These are phyloP conservation scores for Sinella curviseta DNA, from an alignment of 1,140 invertebrate genomes.

Conservation along the genomic window DNA sequence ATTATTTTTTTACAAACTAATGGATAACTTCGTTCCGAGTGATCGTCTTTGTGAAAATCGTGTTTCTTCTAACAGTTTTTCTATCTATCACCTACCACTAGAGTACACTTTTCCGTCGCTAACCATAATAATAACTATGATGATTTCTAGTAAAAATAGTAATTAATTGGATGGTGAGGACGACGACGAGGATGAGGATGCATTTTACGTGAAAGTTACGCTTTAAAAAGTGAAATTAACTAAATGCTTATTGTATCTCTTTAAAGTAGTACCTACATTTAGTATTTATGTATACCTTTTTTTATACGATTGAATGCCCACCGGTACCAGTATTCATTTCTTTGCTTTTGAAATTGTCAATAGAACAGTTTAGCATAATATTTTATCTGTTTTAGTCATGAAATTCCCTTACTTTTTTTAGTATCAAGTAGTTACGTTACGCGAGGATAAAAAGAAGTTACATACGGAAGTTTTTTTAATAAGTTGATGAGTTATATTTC, in stretches of 20 bases:
- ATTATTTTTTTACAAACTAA: neutral
- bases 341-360: slow-evolving; percentile 12
- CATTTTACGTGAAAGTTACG: too few relatives aligned
- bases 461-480: neutral
- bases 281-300: neutral
- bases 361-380: neutral
- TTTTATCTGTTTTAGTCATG: neutral
- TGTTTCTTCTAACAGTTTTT: too few relatives aligned
- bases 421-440: neutral
- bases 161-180: too few relatives aligned
- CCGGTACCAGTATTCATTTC: neutral
- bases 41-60: too few relatives aligned
- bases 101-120: too few relatives aligned
- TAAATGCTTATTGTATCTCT: neutral
- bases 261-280: neutral
- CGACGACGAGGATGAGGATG: too few relatives aligned
- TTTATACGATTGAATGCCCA: neutral
- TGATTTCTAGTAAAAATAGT: too few relatives aligned
- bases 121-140: too few relatives aligned
- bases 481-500: neutral
- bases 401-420: neutral
- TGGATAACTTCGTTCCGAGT: slow-evolving; percentile 25
- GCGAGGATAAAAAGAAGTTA: neutral
- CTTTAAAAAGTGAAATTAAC: too few relatives aligned
- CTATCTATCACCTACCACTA: too few relatives aligned